phyloP scores from a whole-genome alignment of 2,113 vertebrate species.

The Lamprotornis superbus region DNA sequence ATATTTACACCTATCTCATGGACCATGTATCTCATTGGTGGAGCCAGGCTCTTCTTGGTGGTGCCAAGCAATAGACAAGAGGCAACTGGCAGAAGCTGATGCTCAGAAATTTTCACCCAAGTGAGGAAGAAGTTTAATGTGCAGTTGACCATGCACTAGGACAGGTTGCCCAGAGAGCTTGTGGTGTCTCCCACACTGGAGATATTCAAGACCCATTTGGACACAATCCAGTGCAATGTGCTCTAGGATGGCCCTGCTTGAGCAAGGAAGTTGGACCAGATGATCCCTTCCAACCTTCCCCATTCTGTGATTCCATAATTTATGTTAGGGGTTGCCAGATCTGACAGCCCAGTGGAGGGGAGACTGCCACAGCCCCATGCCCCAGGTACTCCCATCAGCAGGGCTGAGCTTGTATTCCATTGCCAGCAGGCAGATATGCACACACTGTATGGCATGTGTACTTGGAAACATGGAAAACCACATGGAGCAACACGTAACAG shows the following conservation, averaged over 20 bases:
- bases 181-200: background rate
- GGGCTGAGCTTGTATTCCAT: fast-evolving
- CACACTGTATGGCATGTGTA: fast-evolving
- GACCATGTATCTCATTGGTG: fast-evolving
- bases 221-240: background rate
- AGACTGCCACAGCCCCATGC: fast-evolving
- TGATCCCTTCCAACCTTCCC: background rate
- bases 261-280: background rate
- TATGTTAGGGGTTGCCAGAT: background rate
- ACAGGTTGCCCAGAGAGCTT: background rate
- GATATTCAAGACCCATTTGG: background rate
- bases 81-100: background rate
- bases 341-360: too few relatives aligned
- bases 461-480: fast-evolving
- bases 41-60: fast-evolving
- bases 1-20: fast-evolving
- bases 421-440: background rate
- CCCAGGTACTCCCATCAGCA: fast-evolving
- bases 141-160: too few relatives aligned
- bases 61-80: background rate
- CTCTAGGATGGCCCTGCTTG: background rate
- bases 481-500: fast-evolving
- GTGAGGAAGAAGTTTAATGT: background rate
- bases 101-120: background rate
- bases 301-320: background rate